Conservation (phyloP, 2,113 vertebrate genomes). For the Silurus meridionalis region DNA sequence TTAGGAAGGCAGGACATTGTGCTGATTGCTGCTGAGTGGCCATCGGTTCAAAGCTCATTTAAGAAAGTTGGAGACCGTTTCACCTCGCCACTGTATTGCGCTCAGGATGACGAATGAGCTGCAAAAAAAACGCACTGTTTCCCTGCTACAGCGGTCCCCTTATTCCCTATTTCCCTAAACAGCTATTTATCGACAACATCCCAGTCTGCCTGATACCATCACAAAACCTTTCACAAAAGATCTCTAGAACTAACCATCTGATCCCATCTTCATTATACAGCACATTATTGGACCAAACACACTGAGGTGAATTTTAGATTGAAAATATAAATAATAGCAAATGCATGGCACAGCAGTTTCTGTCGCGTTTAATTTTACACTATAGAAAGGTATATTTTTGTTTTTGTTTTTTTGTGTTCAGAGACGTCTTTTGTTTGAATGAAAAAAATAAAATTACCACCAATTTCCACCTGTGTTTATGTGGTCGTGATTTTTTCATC, state of each 20-base stretch:
- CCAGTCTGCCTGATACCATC: conserved; percentile 31
- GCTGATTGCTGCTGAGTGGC: conserved; percentile 43
- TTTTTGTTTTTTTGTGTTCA: no score
- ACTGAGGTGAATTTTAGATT: not conserved
- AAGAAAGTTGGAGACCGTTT: conserved; percentile 56
- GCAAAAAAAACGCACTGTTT: conserved; percentile 27
- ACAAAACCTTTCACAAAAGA: conserved; percentile 25
- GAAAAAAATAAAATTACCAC: no score
- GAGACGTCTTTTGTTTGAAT: no score
- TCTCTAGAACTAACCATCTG: conserved; percentile 29
- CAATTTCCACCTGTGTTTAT: no score
- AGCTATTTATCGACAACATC: conserved; percentile 43
- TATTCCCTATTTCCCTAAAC: conserved; percentile 35
- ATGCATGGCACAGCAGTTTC: no score
- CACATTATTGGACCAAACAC: not conserved
- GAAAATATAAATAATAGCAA: not conserved
- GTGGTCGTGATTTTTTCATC: no score
- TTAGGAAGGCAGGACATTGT: conserved; percentile 47
- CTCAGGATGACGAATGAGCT: conserved; percentile 58
- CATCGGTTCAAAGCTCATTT: conserved; percentile 54
- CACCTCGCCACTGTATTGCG: conserved; percentile 44
- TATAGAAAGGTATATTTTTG: no score
- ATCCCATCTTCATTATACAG: not conserved
- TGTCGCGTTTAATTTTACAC: no score
- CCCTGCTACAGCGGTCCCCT: conserved; percentile 17